Percentiles rank a stretch among this genome's conserved stretches.
Evolutionary conservation across 1,140 invertebrate species (phyloP).

Genomic region (Cotesia typhae): DNA sequence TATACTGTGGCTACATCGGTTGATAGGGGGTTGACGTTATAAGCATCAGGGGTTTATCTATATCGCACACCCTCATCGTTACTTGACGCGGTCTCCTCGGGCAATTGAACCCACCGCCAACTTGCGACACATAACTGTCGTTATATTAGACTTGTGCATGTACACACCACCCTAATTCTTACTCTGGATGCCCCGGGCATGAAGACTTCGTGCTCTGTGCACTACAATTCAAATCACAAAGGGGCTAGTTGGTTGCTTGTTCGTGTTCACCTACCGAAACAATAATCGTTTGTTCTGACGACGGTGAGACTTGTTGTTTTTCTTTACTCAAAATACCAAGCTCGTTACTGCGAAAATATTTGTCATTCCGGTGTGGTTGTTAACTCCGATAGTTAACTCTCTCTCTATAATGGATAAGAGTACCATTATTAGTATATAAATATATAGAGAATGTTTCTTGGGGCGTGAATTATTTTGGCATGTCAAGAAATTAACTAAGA

Average conservation of each 20-base stretch:
- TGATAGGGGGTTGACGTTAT: slow-evolving; percentile 44
- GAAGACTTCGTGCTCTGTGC: background rate
- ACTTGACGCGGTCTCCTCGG: slow-evolving; percentile 44
- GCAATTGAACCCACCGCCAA: slow-evolving; percentile 51
- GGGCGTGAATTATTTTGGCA: no score
- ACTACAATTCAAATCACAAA: slow-evolving; percentile 8
- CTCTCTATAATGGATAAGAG: background rate
- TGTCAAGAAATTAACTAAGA: no score
- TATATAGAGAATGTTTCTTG: no score
- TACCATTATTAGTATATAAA: background rate
- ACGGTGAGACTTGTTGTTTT: slow-evolving; percentile 16
- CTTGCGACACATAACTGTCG: slow-evolving; percentile 29
- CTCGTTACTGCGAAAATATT: background rate
- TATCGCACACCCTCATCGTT: slow-evolving; percentile 14
- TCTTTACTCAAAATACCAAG: background rate
- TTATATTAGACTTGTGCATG: background rate
- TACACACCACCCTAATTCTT: background rate
- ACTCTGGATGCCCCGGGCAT: background rate
- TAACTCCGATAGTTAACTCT: no score
- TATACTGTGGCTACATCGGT: slow-evolving; percentile 41
- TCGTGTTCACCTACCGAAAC: slow-evolving; percentile 26
- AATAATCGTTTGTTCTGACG: slow-evolving; percentile 18
- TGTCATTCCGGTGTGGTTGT: background rate
- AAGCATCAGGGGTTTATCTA: slow-evolving; percentile 17
- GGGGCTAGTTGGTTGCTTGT: slow-evolving; percentile 9